These are phyloP conservation scores for Felis chaus DNA, from an alignment of 2,113 vertebrate species.

Conservation along the genomic window DNA sequence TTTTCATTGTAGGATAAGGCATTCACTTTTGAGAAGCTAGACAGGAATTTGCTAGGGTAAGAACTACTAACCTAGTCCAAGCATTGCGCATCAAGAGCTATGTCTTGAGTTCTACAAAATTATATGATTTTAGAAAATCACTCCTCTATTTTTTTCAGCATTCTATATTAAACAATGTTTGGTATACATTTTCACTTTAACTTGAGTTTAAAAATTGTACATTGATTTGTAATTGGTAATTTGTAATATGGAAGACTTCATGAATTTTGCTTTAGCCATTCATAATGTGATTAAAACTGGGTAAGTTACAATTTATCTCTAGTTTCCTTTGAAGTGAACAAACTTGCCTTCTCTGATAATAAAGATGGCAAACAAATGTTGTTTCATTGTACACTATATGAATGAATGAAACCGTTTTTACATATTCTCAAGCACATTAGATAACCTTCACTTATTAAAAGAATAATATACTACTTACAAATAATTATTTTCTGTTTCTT, in stretches of 20 bases:
- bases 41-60: not conserved
- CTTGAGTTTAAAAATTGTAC: not conserved
- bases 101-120: not conserved
- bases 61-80: not conserved
- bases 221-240: not conserved
- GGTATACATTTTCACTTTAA: not conserved
- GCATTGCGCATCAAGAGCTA: not conserved
- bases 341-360: not conserved
- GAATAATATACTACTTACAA: not conserved
- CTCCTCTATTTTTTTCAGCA: not conserved
- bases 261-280: slow-evolving; percentile 29
- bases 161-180: not conserved
- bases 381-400: not conserved
- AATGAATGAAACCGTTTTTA: not conserved
- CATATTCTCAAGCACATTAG: not conserved
- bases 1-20: not conserved
- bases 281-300: slow-evolving; percentile 5
- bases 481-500: slow-evolving; percentile 8
- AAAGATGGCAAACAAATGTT: not conserved
- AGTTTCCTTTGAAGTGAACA: not conserved
- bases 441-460: slow-evolving; percentile 6
- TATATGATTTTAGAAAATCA: not conserved
- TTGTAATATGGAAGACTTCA: not conserved
- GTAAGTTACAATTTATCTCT: not conserved
- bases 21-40: not conserved